Percentiles rank a stretch among this genome's conserved stretches.
phyloP scores from a whole-genome alignment of 2,888 invertebrate species.

The Unio pictorum region DNA sequence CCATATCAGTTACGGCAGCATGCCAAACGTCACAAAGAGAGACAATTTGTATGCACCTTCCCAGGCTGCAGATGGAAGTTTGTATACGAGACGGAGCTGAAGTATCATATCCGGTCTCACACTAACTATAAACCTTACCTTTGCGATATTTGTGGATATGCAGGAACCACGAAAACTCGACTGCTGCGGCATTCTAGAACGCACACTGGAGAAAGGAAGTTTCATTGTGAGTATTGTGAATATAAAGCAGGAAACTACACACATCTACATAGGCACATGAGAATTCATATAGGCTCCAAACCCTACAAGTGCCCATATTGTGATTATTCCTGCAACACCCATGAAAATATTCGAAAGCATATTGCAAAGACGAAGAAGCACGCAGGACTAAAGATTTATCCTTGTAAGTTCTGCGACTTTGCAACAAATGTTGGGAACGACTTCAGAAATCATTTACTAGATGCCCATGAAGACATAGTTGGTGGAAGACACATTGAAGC shows the following conservation, averaged over 20 bases:
- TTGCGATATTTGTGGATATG: constrained; percentile 88
- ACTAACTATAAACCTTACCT: constrained; percentile 85
- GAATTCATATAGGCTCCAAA: constrained; percentile 70
- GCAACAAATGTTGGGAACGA: constrained; percentile 80
- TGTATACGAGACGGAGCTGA: constrained; percentile 86
- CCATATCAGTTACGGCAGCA: constrained; percentile 56
- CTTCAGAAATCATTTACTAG: constrained; percentile 79
- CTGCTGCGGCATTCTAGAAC: constrained; percentile 65
- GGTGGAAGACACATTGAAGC: constrained; percentile 44
- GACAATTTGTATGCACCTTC: constrained; percentile 78
- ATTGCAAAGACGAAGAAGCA: constrained; percentile 85
- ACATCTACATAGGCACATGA: constrained; percentile 68
- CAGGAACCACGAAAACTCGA: constrained; percentile 70
- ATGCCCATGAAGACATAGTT: constrained; percentile 72
- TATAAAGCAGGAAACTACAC: constrained; percentile 68
- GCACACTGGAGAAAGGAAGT: constrained; percentile 68
- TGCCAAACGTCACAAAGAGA: constrained; percentile 86
- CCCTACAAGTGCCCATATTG: constrained; percentile 76
- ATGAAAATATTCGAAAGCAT: constrained; percentile 92
- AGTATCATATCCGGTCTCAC: constrained; percentile 89
- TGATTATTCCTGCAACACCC: constrained; percentile 76
- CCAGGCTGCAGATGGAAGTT: constrained; percentile 88
- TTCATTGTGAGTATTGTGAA: constrained; percentile 69
- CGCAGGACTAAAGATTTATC: constrained; percentile 83
- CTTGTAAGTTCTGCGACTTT: constrained; percentile 81